A percentile compares a stretch with the other conserved stretches of the same genome.
phyloP scores from a whole-genome alignment of 2,888 invertebrate species.

The Dusona sp. region DNA sequence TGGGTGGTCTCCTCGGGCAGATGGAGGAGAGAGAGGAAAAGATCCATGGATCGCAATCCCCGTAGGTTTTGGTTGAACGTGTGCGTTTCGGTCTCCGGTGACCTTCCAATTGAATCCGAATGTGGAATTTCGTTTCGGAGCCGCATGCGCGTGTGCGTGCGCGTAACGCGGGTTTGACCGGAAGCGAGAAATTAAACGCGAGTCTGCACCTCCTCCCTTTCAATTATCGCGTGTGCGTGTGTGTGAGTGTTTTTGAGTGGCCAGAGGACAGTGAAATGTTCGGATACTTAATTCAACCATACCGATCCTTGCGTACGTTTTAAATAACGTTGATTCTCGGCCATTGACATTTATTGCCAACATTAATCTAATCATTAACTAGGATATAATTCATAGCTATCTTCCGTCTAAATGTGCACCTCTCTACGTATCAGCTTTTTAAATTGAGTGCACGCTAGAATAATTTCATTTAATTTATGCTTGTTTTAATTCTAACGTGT shows the following conservation, averaged over 20 bases:
- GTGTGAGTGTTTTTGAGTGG: not conserved
- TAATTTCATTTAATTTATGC: not conserved
- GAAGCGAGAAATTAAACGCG: constrained; percentile 70
- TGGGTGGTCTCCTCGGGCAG: constrained; percentile 56
- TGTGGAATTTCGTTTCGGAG: constrained; percentile 64
- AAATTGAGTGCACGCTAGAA: constrained; percentile 11
- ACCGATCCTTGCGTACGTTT: not conserved
- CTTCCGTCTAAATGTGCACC: constrained; percentile 26
- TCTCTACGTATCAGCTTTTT: not conserved
- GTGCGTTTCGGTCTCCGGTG: constrained; percentile 46
- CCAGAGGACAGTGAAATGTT: constrained; percentile 9
- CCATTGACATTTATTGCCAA: constrained; percentile 52
- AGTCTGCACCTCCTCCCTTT: constrained; percentile 60
- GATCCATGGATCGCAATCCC: constrained; percentile 55
- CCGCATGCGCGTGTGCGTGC: constrained; percentile 23
- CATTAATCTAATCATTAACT: constrained; percentile 46
- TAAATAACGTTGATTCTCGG: constrained; percentile 26
- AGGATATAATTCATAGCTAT: constrained; percentile 36
- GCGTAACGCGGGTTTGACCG: constrained; percentile 66
- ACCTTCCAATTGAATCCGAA: constrained; percentile 71
- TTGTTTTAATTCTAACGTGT: constrained; percentile 16
- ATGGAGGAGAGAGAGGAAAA: not conserved
- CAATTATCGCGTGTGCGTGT: constrained; percentile 29
- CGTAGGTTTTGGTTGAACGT: constrained; percentile 51
- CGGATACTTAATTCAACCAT: constrained; percentile 7